Percentiles rank a stretch among this genome's conserved stretches.
Conservation (phyloP, 2,888 invertebrate genomes). For the Tetramorium bicarinatum region DNA sequence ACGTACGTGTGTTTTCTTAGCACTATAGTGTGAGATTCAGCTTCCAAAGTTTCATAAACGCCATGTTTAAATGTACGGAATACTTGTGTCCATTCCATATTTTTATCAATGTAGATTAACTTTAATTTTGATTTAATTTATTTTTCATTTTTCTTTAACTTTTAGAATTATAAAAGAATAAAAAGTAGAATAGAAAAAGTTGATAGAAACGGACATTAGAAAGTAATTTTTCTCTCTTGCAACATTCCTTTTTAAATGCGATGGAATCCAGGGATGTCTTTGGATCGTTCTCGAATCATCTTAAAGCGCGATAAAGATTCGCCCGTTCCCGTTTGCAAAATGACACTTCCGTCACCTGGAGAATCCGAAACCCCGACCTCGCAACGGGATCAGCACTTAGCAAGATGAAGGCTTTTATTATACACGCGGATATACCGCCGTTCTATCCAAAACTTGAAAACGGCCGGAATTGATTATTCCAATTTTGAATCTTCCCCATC, state of each 20-base stretch:
- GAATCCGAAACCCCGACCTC: background rate
- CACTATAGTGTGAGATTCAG: background rate
- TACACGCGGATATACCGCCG: background rate
- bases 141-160: no score
- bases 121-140: no score
- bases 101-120: no score
- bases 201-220: background rate
- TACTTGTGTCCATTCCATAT: no score
- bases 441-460: slow-evolving; percentile 1
- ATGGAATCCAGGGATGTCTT: background rate
- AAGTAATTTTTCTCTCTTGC: background rate
- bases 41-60: background rate
- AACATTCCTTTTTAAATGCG: background rate
- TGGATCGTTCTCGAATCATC: background rate
- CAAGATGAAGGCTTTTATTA: background rate
- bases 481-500: background rate
- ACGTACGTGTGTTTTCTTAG: background rate
- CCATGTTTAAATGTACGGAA: background rate
- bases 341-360: slow-evolving; percentile 15
- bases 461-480: background rate
- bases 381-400: background rate
- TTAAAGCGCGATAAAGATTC: background rate
- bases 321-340: background rate
- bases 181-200: no score
- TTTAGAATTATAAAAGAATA: no score